These are phyloP conservation scores for Elegia similella DNA, from an alignment of 2,888 invertebrate genomes.

Conservation along the genomic window DNA sequence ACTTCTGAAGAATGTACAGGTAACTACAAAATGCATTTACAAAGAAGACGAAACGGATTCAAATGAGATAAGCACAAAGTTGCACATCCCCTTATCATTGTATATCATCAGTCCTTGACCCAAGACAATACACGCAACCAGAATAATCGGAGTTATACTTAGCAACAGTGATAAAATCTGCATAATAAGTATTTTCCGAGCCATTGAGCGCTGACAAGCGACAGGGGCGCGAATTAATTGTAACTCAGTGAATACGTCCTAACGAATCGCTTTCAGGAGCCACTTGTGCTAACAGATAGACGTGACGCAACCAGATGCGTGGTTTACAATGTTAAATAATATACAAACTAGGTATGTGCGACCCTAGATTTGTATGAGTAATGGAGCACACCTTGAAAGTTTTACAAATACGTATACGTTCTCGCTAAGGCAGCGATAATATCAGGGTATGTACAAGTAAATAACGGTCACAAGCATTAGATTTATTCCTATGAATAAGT, in stretches of 20 bases:
- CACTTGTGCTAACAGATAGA: conserved; percentile 16
- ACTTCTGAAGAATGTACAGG: too few relatives aligned
- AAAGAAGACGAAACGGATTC: neutral
- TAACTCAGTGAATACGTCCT: conserved; percentile 47
- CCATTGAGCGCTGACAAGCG: conserved; percentile 36
- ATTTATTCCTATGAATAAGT: too few relatives aligned
- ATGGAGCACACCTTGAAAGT: too few relatives aligned
- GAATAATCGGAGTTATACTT: neutral
- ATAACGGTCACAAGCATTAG: too few relatives aligned
- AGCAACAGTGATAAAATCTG: conserved; percentile 30
- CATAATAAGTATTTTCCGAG: conserved; percentile 46
- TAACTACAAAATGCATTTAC: too few relatives aligned
- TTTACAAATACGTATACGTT: too few relatives aligned
- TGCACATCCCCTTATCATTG: neutral
- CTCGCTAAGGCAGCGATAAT: too few relatives aligned
- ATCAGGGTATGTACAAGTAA: too few relatives aligned
- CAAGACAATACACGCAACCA: neutral
- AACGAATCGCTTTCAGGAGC: conserved; percentile 34
- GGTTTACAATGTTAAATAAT: too few relatives aligned
- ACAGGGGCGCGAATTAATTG: conserved; percentile 41
- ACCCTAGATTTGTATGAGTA: too few relatives aligned
- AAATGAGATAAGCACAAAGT: neutral
- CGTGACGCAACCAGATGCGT: conserved; percentile 38
- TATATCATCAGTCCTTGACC: neutral
- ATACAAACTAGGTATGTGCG: too few relatives aligned